Evolutionary conservation across 2,113 vertebrate species (phyloP).

Genomic region (Hippolais icterina): DNA sequence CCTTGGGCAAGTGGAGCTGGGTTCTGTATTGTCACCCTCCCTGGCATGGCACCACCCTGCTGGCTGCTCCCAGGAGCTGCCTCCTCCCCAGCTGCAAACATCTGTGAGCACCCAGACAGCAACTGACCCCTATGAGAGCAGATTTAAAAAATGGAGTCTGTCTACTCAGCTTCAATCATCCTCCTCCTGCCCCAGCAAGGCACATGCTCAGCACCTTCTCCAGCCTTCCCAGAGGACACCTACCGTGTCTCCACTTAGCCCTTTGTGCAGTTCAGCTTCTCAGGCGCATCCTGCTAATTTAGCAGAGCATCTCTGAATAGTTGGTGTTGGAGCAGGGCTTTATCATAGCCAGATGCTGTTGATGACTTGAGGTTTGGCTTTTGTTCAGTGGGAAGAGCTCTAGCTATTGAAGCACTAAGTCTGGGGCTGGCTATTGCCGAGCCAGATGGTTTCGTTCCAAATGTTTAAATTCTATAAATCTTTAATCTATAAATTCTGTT

Average conservation of each 20-base stretch:
- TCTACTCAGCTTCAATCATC: not conserved
- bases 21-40: not conserved
- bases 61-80: not conserved
- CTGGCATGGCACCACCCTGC: not conserved
- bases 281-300: not conserved
- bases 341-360: conserved; percentile 49
- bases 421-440: not conserved
- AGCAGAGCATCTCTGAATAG: not conserved
- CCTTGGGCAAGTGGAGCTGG: not conserved
- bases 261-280: not conserved
- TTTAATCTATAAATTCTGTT: conserved; percentile 68
- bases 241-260: not conserved
- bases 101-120: not conserved
- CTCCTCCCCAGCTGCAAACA: not conserved
- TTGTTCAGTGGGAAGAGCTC: conserved; percentile 40
- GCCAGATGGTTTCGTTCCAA: conserved; percentile 32
- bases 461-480: conserved; percentile 66
- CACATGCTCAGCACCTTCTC: not conserved
- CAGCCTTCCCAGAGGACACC: not conserved
- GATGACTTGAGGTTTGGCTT: conserved; percentile 55
- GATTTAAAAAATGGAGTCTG: not conserved
- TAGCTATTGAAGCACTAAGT: conserved; percentile 25
- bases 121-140: not conserved
- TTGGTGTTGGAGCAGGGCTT: conserved; percentile 13
- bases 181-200: not conserved